Percentiles rank a stretch among this genome's conserved stretches.
These are phyloP conservation scores for Camponotus floridanus DNA, from an alignment of 1,140 invertebrate species.

Conservation along the genomic window DNA sequence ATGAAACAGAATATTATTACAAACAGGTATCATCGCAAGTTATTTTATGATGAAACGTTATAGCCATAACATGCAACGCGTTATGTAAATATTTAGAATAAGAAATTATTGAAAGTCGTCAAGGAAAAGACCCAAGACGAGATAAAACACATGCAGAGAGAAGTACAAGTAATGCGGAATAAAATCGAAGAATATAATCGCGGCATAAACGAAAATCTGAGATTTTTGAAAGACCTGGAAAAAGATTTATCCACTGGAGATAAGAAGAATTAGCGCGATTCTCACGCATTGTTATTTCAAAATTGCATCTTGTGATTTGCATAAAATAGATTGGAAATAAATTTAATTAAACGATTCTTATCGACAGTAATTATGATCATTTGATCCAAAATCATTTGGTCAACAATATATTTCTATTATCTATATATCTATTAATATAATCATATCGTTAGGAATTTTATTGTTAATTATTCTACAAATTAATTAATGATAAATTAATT, in stretches of 20 bases:
- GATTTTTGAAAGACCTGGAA: slow-evolving; percentile 74
- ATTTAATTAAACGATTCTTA: not conserved
- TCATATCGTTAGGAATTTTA: no score
- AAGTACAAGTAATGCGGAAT: slow-evolving; percentile 69
- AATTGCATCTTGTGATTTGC: not conserved
- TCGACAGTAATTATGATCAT: no score
- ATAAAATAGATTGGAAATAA: not conserved
- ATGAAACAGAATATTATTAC: slow-evolving; percentile 76
- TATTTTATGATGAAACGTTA: not conserved
- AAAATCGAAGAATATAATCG: slow-evolving; percentile 78
- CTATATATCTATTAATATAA: no score
- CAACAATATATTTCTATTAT: no score
- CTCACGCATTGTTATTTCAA: not conserved
- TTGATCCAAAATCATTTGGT: no score
- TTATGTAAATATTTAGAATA: slow-evolving; percentile 64
- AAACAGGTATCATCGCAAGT: slow-evolving; percentile 67
- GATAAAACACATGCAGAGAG: slow-evolving; percentile 72
- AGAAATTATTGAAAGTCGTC: slow-evolving; percentile 69
- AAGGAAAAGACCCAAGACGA: slow-evolving; percentile 76
- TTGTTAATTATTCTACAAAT: no score
- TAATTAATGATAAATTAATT: no score
- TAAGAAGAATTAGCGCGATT: slow-evolving; percentile 57
- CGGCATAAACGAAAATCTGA: slow-evolving; percentile 74
- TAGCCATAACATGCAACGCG: not conserved
- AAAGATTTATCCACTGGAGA: slow-evolving; percentile 55